A percentile compares a stretch with the other conserved stretches of the same genome.
phyloP scores from a whole-genome alignment of 2,797 vertebrate species.

The Harpagifer antarcticus region DNA sequence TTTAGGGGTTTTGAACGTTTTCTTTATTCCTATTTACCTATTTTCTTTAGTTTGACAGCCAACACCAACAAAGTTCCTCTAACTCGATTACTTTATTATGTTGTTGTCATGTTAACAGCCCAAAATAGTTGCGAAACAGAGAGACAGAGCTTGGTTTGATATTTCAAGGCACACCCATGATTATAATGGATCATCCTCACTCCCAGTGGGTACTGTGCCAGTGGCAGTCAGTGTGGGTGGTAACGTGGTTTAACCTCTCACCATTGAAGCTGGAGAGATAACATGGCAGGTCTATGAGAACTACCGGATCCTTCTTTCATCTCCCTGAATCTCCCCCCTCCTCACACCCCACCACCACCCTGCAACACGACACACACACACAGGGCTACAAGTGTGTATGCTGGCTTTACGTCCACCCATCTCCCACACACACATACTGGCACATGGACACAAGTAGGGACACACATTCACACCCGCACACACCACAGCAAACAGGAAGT shows the following conservation, averaged over 20 bases:
- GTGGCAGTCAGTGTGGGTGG: constrained; percentile 6
- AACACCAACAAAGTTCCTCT: background rate
- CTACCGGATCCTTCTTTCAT: constrained; percentile 20
- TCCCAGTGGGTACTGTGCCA: background rate
- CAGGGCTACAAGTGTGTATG: background rate
- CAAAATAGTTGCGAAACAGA: constrained; percentile 4
- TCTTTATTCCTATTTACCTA: background rate
- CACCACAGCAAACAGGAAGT: constrained; percentile 71
- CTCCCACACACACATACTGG: constrained; percentile 17
- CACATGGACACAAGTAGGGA: constrained; percentile 35
- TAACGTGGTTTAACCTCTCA: constrained; percentile 8
- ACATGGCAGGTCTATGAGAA: constrained; percentile 22
- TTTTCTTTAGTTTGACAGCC: background rate
- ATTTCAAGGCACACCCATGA: constrained; percentile 3
- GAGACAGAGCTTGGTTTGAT: background rate
- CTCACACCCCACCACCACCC: constrained; percentile 13
- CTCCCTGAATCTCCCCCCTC: background rate
- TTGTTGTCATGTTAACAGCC: constrained; percentile 3
- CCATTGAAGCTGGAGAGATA: background rate
- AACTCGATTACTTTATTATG: background rate
- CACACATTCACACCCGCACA: constrained; percentile 20
- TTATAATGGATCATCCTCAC: background rate
- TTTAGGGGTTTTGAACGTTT: background rate
- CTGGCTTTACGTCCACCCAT: constrained; percentile 1
- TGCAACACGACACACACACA: constrained; percentile 2